phyloP scores from a whole-genome alignment of 2,888 invertebrate genomes.

The Periphyllus acericola region DNA sequence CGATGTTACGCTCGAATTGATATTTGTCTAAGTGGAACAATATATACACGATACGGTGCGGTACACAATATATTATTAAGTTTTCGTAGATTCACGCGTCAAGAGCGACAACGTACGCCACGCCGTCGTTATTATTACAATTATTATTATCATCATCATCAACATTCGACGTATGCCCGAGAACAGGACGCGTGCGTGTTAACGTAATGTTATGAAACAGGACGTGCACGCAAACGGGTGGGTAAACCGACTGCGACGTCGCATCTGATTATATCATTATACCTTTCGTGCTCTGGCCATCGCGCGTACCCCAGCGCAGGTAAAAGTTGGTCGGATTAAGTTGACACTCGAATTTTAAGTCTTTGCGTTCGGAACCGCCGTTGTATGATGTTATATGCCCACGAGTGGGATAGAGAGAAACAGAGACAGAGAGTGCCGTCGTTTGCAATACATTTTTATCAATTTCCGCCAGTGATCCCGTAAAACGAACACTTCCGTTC shows the following conservation, averaged over 20 bases:
- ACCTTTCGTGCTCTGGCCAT: not conserved
- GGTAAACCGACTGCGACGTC: not conserved
- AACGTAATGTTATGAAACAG: not conserved
- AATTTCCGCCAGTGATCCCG: constrained; percentile 30
- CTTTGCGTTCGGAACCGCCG: not conserved
- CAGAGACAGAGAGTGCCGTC: not conserved
- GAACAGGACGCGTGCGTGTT: no score
- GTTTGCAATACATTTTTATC: constrained; percentile 35
- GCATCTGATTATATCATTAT: not conserved
- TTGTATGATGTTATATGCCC: not conserved
- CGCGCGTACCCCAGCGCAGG: not conserved
- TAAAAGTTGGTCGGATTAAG: constrained; percentile 28
- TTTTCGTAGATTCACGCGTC: no score
- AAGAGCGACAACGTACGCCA: not conserved
- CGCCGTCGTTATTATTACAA: no score
- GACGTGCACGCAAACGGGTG: not conserved
- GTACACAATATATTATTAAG: no score
- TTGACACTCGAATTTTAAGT: constrained; percentile 1
- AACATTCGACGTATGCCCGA: no score
- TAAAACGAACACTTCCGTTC: constrained; percentile 24
- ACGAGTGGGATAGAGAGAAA: no score
- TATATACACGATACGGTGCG: not conserved
- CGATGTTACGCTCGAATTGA: not conserved
- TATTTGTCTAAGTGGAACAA: not conserved
- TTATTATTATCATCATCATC: not conserved